A percentile compares a stretch with the other conserved stretches of the same genome.
Evolutionary conservation across 53 echinoderm and acorn worm genomes (phyloP).

Genomic region (Glandiceps talaboti): DNA sequence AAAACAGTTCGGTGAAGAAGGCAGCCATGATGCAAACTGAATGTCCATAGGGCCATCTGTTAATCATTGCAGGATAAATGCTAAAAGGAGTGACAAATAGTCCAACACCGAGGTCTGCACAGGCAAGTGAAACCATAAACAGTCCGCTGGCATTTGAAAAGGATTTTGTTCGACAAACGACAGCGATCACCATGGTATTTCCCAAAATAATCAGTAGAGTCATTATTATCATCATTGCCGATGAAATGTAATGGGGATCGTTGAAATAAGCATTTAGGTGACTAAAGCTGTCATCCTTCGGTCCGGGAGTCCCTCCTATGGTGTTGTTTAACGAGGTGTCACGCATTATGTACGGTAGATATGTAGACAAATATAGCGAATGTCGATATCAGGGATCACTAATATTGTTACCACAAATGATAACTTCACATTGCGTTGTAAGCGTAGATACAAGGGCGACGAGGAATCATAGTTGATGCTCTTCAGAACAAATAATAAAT

Average conservation of each 20-base stretch:
- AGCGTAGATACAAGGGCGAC: no score
- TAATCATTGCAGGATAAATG: not conserved
- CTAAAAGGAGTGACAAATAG: not conserved
- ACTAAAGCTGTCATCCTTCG: not conserved
- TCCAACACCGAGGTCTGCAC: not conserved
- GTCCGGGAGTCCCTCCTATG: no score
- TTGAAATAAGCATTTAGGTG: not conserved
- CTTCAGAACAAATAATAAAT: no score
- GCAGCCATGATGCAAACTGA: not conserved
- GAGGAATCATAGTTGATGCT: no score
- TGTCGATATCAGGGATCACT: no score
- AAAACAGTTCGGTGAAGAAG: not conserved
- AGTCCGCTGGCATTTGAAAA: not conserved
- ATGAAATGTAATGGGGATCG: not conserved
- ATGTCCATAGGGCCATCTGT: not conserved
- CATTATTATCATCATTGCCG: not conserved
- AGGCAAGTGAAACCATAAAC: not conserved
- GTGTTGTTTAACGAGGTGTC: no score
- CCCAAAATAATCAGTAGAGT: not conserved
- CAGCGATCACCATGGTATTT: not conserved
- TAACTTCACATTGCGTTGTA: no score
- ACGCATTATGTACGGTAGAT: no score
- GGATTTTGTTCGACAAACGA: not conserved
- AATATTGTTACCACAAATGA: no score
- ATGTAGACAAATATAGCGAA: no score